phyloP scores from a whole-genome alignment of 2,888 invertebrate species.

The Clistopyga incitator region DNA sequence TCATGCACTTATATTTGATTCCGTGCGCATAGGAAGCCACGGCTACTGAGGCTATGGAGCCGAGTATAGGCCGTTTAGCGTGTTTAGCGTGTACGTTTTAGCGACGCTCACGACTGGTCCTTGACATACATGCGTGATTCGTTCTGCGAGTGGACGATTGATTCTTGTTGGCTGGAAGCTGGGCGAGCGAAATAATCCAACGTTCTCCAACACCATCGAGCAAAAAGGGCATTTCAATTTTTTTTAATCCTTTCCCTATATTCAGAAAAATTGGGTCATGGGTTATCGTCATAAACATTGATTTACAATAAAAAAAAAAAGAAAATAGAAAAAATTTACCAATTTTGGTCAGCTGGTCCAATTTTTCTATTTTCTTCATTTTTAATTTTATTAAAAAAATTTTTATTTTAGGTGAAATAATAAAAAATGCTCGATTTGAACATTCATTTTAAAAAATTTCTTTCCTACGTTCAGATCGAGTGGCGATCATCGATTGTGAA shows the following conservation, averaged over 20 bases:
- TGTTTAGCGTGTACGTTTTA: constrained; percentile 73
- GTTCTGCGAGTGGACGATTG: constrained; percentile 56
- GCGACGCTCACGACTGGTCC: constrained; percentile 69
- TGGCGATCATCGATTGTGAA: background rate
- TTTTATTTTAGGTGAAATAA: too few species aligned
- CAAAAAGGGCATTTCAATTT: background rate
- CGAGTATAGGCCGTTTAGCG: constrained; percentile 68
- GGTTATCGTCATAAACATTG: too few species aligned
- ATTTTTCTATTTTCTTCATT: too few species aligned
- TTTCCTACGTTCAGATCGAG: background rate
- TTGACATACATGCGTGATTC: constrained; percentile 73
- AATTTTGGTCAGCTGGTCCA: too few species aligned
- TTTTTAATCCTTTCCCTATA: too few species aligned
- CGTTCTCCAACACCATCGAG: background rate
- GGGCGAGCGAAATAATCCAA: constrained; percentile 23
- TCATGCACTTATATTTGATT: constrained; percentile 49
- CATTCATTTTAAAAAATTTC: background rate
- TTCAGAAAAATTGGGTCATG: too few species aligned
- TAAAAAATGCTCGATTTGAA: background rate
- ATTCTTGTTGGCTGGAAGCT: constrained; percentile 28
- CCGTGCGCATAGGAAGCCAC: constrained; percentile 9
- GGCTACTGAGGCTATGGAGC: constrained; percentile 8
- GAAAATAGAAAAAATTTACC: too few species aligned
- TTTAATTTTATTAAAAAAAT: too few species aligned
- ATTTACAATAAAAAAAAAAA: too few species aligned